Conservation (phyloP, 92 coral and sea anemone genomes). For the Phenganax subtilis region DNA sequence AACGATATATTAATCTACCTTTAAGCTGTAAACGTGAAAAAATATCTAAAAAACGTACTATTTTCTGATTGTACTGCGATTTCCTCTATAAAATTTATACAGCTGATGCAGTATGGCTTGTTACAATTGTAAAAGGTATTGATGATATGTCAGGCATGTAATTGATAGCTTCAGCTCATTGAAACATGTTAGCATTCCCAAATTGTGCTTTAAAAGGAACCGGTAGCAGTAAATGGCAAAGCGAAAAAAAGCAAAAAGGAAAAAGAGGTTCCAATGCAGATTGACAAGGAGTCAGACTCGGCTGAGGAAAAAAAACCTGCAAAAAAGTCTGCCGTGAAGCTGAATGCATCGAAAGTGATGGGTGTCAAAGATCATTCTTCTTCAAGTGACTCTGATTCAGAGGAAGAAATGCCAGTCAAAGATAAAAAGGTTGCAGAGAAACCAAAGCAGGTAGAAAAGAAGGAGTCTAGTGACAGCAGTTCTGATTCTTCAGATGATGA, state of each 20-base stretch:
- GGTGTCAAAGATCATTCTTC: slow-evolving; percentile 45
- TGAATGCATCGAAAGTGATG: slow-evolving; percentile 38
- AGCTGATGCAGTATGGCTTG: background rate
- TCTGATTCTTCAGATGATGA: slow-evolving; percentile 47
- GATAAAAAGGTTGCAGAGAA: background rate
- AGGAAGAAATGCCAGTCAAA: background rate
- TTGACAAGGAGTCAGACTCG: slow-evolving; percentile 12
- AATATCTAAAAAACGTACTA: too few relatives aligned
- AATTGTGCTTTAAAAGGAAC: slow-evolving; percentile 9
- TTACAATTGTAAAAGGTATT: too few relatives aligned
- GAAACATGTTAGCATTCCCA: background rate
- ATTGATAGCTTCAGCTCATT: too few relatives aligned
- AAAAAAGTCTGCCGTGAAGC: slow-evolving; percentile 30
- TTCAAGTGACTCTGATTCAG: slow-evolving; percentile 23
- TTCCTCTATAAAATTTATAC: background rate
- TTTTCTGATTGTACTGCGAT: background rate
- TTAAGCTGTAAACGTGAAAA: too few relatives aligned
- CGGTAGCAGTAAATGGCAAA: slow-evolving; percentile 26
- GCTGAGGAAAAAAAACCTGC: slow-evolving; percentile 24
- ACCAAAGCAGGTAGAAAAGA: background rate
- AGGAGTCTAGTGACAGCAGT: slow-evolving; percentile 41
- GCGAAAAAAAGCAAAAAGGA: slow-evolving; percentile 27
- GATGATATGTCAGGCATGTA: too few relatives aligned
- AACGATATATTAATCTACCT: too few relatives aligned
- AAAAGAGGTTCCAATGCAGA: slow-evolving; percentile 31